A percentile compares a stretch with the other conserved stretches of the same genome.
These are phyloP conservation scores for Antheraea pernyi DNA, from an alignment of 1,140 invertebrate genomes.

Conservation along the genomic window DNA sequence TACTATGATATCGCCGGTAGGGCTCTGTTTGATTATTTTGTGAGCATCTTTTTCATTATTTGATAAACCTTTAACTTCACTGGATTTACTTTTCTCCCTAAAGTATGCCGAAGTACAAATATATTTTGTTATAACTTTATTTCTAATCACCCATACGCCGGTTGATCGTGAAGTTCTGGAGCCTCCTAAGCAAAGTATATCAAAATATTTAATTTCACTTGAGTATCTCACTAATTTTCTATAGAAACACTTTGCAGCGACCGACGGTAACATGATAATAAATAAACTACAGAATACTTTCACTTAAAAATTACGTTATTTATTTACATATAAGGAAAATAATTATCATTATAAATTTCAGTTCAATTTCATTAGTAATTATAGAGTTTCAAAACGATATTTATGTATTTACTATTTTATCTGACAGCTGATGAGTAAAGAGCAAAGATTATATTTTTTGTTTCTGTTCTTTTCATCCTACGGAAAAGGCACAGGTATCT, in stretches of 20 bases:
- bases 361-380: background rate
- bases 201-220: slow-evolving; percentile 40
- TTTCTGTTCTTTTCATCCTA: too few species aligned
- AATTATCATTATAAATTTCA: background rate
- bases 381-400: background rate
- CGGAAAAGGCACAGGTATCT: too few species aligned
- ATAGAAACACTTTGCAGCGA: slow-evolving; percentile 52
- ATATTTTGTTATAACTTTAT: slow-evolving; percentile 32
- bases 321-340: background rate
- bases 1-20: slow-evolving; percentile 54
- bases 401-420: background rate
- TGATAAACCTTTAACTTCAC: slow-evolving; percentile 31
- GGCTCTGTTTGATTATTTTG: slow-evolving; percentile 44
- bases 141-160: slow-evolving; percentile 5
- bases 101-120: slow-evolving; percentile 47
- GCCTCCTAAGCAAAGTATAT: slow-evolving; percentile 33
- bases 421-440: background rate
- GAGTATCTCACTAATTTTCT: slow-evolving; percentile 55
- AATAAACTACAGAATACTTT: background rate
- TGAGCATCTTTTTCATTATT: slow-evolving; percentile 24
- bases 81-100: slow-evolving; percentile 48
- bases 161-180: slow-evolving; percentile 29
- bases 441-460: background rate
- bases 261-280: slow-evolving; percentile 52
- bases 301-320: slow-evolving; percentile 6